These are phyloP conservation scores for Pelecanus crispus DNA, from an alignment of 2,113 vertebrate genomes.

Conservation along the genomic window DNA sequence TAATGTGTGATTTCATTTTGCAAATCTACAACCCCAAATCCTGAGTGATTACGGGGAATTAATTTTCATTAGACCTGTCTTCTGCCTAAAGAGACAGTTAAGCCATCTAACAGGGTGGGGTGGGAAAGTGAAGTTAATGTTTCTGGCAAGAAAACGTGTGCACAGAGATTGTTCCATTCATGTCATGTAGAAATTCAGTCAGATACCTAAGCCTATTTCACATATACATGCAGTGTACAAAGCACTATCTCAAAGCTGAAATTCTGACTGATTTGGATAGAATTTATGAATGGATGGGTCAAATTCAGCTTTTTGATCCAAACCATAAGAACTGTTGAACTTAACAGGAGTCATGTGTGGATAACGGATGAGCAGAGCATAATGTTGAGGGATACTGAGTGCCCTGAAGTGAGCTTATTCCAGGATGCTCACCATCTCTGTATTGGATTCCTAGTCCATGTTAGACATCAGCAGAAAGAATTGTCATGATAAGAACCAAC, in stretches of 20 bases:
- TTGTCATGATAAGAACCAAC: not conserved
- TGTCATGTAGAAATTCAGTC: not conserved
- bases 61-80: not conserved
- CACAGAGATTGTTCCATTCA: not conserved
- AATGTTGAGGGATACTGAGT: not conserved
- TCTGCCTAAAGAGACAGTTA: not conserved
- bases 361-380: not conserved
- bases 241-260: not conserved
- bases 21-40: not conserved
- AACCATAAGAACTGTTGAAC: not conserved
- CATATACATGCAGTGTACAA: not conserved
- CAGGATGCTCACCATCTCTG: not conserved
- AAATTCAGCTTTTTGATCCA: not conserved
- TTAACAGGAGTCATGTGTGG: not conserved
- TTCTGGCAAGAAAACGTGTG: not conserved
- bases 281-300: not conserved
- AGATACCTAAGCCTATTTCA: not conserved
- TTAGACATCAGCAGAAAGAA: not conserved
- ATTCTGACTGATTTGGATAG: not conserved
- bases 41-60: not conserved
- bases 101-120: not conserved
- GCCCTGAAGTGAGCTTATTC: not conserved
- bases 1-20: not conserved
- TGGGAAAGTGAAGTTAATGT: not conserved
- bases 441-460: not conserved